Evolutionary conservation across 53 echinoderm and acorn worm species (phyloP), one percentile per base, ranked within the genome.

Genomic region (Echinarachnius parma): DNA sequence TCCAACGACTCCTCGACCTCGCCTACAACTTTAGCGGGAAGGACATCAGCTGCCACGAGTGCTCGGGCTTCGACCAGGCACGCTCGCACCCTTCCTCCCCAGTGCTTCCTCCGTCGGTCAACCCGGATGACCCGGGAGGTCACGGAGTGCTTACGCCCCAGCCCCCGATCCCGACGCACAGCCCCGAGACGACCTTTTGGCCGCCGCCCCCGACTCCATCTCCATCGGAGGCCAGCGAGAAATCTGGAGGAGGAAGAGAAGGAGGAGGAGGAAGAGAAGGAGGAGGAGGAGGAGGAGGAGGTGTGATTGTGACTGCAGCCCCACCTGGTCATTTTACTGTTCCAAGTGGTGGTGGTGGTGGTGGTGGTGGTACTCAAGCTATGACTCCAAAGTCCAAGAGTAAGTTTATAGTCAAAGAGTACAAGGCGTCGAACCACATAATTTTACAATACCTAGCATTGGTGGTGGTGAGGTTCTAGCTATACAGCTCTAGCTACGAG

Each of bases 1-100:
- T 95, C 26, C 95, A 95, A 35, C 75, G 81, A n/a, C 87, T 95
- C 22, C 76, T 95, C 0, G 89, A 95, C 70, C 60, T 95, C 22
- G 95, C 95, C 28, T 95, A 89, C 77, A 95, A 95, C 83, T 86
- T 90, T 72, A 90, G 90, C 48, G 87, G 87, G 35, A 64, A 78
- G 37, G 90, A 90, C 60, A 85, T 95, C 72, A 31, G 44, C 56
- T 95, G 96, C 53, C 69, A 52, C 14, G 61, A 66, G 4, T 95
- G 96, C 54, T 95, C 96, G 1, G 96, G 96, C 3, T 91, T 91
- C 69, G 26, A 53, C 13, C 60, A 81, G 39, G 48, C 34, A 9
- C 23, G 34, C 15, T n/a, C 26, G n/a, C 74, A 72, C 44, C 74
- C 74, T 9, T 36, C 22, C 33, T 9, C 49, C 9, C 39, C 49